Base-by-base conservation (phyloP, 2,113 vertebrate species). In the Glaucomys volans region DNA sequence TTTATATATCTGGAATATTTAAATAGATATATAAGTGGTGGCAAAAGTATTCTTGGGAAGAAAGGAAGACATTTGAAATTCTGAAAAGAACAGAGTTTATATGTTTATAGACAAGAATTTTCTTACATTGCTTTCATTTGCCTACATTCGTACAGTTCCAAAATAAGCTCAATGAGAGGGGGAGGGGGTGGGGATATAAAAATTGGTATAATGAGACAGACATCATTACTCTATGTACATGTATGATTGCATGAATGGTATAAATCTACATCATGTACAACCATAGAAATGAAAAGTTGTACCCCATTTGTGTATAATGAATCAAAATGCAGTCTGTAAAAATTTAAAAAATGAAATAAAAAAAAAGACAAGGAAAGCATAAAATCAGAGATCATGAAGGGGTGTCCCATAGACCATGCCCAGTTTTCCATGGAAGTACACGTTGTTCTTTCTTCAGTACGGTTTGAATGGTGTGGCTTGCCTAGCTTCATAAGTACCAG, bases 1-100 rank as follows among this genome's bases (percentile, higher is more conserved):
- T 72, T 83, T 87, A 11, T 72, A 47, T 40, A 88, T 87, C 37
- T 83, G 30, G 3, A 97, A 80, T 91, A 91, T 81, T 75, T 64
- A 93, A 71, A 37, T 52, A 1, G 77, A 67, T 64, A 79, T 94
- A 35, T 62, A 82, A 87, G 83, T 71, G 5, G 35, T 42, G 11
- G 24, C 3, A 74, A 95, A 85, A 86, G 22, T 52, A 88, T 93
- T 91, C 28, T 66, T 28, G 86, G 17, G 9, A 26, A 86, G 1
- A n/a, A 37, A 20, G 10, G 14, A 91, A 74, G 69, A 67, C 2
- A 74, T 10, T 64, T 77, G 52, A 62, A 89, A 54, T 14, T 59
- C 26, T 54, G n/a, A 42, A 62, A 2, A 67, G 59, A 28, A 79
- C 16, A 91, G 30, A 80, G 72, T 50, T 66, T 77, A 26, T 37